Conservation (phyloP, 2,797 vertebrate species). For the Neosalanx taihuensis region DNA sequence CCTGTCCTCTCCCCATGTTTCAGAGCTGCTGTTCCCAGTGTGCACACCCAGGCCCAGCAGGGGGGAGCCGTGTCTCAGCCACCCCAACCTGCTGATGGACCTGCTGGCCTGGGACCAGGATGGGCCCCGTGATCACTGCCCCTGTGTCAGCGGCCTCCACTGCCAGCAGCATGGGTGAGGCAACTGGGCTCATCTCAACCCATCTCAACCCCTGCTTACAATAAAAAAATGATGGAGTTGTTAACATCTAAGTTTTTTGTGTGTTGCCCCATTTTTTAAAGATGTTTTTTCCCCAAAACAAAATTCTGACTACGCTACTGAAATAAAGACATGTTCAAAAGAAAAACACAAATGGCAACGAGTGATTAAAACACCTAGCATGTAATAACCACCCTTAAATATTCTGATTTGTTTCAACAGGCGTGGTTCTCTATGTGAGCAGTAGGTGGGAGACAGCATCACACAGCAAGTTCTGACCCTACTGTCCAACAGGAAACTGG, state of each 20-base stretch:
- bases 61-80: slow-evolving; percentile 78
- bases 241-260: too few species aligned
- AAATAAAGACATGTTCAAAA: too few species aligned
- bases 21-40: slow-evolving; percentile 89
- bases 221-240: background rate
- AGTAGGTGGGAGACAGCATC: slow-evolving; percentile 13
- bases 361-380: too few species aligned
- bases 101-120: slow-evolving; percentile 90
- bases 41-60: slow-evolving; percentile 81
- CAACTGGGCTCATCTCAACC: background rate
- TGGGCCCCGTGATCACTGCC: slow-evolving; percentile 83
- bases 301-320: too few species aligned
- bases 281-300: too few species aligned
- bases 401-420: slow-evolving; percentile 33
- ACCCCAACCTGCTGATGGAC: slow-evolving; percentile 83
- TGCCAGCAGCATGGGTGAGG: slow-evolving; percentile 84
- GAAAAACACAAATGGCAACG: too few species aligned
- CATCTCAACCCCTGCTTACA: background rate
- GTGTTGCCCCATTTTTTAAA: too few species aligned
- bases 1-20: background rate
- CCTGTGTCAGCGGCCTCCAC: slow-evolving; percentile 78
- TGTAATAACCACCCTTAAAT: background rate
- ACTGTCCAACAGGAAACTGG: background rate
- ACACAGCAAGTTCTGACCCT: background rate
- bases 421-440: slow-evolving; percentile 54